These are phyloP conservation scores for Brachirus orientalis DNA, from an alignment of 2,113 vertebrate species.

Conservation along the genomic window DNA sequence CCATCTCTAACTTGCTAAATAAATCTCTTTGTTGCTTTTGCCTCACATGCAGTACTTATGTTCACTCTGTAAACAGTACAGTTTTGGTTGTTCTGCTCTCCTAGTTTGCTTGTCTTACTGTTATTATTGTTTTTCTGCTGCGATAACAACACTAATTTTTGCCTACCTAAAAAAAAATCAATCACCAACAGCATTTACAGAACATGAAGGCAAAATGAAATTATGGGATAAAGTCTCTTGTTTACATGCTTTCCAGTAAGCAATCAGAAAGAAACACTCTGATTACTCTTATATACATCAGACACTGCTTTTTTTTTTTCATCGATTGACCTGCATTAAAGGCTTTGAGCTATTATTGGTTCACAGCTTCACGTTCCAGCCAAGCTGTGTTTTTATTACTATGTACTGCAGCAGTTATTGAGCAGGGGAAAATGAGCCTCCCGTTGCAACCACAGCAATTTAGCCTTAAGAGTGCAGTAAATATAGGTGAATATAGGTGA, in stretches of 20 bases:
- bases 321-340: conserved; percentile 33
- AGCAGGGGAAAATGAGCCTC: conserved; percentile 10
- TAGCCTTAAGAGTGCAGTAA: background rate
- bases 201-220: conserved; percentile 3
- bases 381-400: conserved; percentile 7
- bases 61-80: conserved; percentile 7
- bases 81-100: background rate
- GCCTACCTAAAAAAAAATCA: conserved; percentile 9
- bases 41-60: background rate
- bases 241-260: conserved; percentile 9
- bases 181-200: conserved; percentile 5
- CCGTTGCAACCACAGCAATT: background rate
- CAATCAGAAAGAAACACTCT: conserved; percentile 1
- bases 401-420: conserved; percentile 6
- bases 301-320: conserved; percentile 17
- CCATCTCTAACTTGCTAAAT: background rate
- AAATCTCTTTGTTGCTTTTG: conserved; percentile 12
- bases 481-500: background rate
- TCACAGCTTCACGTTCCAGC: conserved; percentile 25
- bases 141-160: background rate
- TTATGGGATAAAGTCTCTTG: conserved; percentile 16
- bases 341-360: conserved; percentile 24
- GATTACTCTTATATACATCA: background rate
- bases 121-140: background rate
- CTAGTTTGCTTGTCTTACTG: background rate